phyloP scores from a whole-genome alignment of 2,797 vertebrate genomes.

The Gobionotothen gibberifrons region DNA sequence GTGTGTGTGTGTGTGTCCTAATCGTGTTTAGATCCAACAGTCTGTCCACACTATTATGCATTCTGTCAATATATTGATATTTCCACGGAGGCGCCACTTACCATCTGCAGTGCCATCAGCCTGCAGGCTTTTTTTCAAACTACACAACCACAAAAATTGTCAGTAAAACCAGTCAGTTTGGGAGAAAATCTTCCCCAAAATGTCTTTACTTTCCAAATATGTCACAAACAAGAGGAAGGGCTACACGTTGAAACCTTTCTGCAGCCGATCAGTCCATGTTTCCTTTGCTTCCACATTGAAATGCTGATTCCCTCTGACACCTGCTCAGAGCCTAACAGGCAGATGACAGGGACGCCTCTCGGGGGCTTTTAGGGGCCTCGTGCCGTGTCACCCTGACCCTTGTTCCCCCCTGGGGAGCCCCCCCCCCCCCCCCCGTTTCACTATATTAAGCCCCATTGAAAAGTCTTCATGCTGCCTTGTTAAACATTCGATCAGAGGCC shows the following conservation, averaged over 20 bases:
- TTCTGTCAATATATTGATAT: constrained; percentile 59
- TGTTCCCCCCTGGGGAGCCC: not conserved
- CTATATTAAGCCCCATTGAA: constrained; percentile 69
- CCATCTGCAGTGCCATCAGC: constrained; percentile 48
- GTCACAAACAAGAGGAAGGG: not conserved
- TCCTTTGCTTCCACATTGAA: not conserved
- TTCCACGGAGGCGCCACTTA: constrained; percentile 27
- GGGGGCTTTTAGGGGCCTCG: constrained; percentile 48
- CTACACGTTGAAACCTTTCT: not conserved
- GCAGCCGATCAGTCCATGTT: too few species aligned
- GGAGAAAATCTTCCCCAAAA: not conserved
- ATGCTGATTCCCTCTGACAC: constrained; percentile 16
- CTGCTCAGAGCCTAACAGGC: constrained; percentile 41
- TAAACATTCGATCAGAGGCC: constrained; percentile 54
- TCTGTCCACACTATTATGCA: constrained; percentile 7
- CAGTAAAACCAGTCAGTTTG: not conserved
- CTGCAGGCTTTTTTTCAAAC: constrained; percentile 11
- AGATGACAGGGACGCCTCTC: constrained; percentile 56
- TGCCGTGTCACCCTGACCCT: constrained; percentile 43
- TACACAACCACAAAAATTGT: not conserved
- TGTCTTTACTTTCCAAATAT: too few species aligned
- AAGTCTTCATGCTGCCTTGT: constrained; percentile 53
- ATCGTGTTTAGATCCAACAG: constrained; percentile 5
- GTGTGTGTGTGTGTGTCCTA: not conserved
- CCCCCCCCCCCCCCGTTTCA: not conserved